Percentiles rank a stretch among this genome's conserved stretches.
Evolutionary conservation across 2,888 invertebrate species (phyloP).

Genomic region (Hydrotaea cyrtoneurina): DNA sequence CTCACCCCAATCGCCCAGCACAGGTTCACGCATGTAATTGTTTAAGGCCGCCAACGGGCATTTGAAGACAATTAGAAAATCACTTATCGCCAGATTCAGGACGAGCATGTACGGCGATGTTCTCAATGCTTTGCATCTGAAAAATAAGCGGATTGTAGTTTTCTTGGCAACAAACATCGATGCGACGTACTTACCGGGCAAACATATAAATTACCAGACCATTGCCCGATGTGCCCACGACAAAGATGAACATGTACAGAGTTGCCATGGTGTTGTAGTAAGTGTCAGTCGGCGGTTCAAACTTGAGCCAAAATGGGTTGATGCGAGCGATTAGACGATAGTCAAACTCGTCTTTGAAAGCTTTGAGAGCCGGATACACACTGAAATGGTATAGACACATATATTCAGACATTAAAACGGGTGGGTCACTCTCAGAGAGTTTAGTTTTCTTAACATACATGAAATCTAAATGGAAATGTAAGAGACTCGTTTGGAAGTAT

Average conservation of each 20-base stretch:
- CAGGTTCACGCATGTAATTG: constrained; percentile 87
- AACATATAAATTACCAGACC: constrained; percentile 87
- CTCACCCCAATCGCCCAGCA: constrained; percentile 86
- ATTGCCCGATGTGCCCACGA: constrained; percentile 87
- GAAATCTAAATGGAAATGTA: too few species aligned
- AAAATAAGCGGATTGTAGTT: too few species aligned
- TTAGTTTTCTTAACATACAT: too few species aligned
- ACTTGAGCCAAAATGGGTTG: constrained; percentile 88
- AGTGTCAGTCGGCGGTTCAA: constrained; percentile 83
- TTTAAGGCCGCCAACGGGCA: constrained; percentile 89
- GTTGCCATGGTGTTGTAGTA: constrained; percentile 84
- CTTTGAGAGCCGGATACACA: constrained; percentile 63
- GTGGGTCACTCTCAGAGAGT: too few species aligned
- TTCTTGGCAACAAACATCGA: too few species aligned
- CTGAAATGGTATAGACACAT: background rate
- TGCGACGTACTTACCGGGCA: constrained; percentile 83
- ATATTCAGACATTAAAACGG: too few species aligned
- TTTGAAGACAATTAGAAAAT: constrained; percentile 87
- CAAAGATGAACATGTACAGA: constrained; percentile 84
- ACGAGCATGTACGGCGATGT: constrained; percentile 89
- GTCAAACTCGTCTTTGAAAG: constrained; percentile 76
- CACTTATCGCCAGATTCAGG: constrained; percentile 88
- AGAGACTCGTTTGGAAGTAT: too few species aligned
- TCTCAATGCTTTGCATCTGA: constrained; percentile 87
- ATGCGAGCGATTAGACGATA: constrained; percentile 80